Evolutionary conservation across 1,140 invertebrate species (phyloP).

Genomic region (Zophobas atratus): DNA sequence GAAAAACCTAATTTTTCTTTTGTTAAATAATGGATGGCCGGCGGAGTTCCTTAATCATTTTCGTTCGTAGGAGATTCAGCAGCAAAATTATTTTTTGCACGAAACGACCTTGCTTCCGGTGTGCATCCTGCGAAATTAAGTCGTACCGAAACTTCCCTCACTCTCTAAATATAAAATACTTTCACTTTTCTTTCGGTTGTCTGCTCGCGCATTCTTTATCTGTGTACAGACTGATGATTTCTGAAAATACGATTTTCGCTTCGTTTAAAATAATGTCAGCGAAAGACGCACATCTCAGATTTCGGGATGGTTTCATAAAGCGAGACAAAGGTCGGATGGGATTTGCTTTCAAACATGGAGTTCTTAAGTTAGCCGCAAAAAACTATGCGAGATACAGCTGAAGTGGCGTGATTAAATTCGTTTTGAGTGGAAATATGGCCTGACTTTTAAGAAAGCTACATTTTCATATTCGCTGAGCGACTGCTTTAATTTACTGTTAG

Average conservation of each 20-base stretch:
- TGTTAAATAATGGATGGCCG: no score
- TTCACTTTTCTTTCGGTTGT: slow-evolving; percentile 30
- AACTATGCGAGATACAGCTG: no score
- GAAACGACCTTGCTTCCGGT: slow-evolving; percentile 15
- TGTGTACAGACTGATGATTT: slow-evolving; percentile 26
- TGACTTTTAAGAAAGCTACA: no score
- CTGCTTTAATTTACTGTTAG: no score
- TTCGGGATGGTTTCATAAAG: slow-evolving; percentile 15
- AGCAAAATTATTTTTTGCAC: slow-evolving; percentile 18
- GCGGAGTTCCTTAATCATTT: slow-evolving; percentile 5
- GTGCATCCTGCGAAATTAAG: slow-evolving; percentile 20
- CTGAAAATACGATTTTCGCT: slow-evolving; percentile 11
- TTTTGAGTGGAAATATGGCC: no score
- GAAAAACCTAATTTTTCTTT: no score
- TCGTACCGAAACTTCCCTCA: not conserved
- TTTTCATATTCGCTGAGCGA: no score
- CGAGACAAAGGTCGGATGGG: not conserved
- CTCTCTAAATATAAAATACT: slow-evolving; percentile 2
- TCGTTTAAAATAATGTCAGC: slow-evolving; percentile 10
- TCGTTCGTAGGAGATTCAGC: not conserved
- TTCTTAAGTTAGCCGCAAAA: no score
- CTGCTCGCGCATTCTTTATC: slow-evolving; percentile 18
- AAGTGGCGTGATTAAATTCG: no score
- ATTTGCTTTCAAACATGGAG: not conserved
- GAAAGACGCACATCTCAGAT: slow-evolving; percentile 19